A percentile compares a stretch with the other conserved stretches of the same genome.
These are phyloP conservation scores for Acleris literana DNA, from an alignment of 2,888 invertebrate genomes.

Conservation along the genomic window DNA sequence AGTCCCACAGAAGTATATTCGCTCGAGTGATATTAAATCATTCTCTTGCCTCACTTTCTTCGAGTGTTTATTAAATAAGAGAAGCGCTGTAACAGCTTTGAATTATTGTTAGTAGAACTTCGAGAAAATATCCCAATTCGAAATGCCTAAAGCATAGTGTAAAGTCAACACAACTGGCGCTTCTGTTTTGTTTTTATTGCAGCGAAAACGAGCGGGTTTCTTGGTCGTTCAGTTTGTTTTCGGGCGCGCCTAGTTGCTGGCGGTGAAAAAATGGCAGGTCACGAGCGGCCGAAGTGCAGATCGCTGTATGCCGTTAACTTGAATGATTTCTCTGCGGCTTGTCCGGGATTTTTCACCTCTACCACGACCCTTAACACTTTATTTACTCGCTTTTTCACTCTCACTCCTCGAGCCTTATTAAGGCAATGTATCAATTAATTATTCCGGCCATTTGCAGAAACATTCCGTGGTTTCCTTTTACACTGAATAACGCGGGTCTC, in stretches of 20 bases:
- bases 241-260: slow-evolving; percentile 32
- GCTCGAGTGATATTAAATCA: too few species aligned
- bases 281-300: slow-evolving; percentile 29
- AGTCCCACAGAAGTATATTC: too few species aligned
- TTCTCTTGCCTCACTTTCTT: too few species aligned
- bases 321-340: slow-evolving; percentile 70
- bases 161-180: slow-evolving; percentile 26
- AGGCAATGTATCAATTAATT: slow-evolving; percentile 35
- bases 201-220: slow-evolving; percentile 19
- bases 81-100: not conserved
- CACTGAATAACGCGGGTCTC: slow-evolving; percentile 6
- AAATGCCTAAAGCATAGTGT: slow-evolving; percentile 8
- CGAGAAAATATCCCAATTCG: not conserved
- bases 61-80: not conserved
- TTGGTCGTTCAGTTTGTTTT: slow-evolving; percentile 36
- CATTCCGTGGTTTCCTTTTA: slow-evolving; percentile 19
- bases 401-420: slow-evolving; percentile 26
- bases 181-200: slow-evolving; percentile 22
- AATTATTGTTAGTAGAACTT: not conserved
- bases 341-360: slow-evolving; percentile 65
- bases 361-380: slow-evolving; percentile 50
- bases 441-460: slow-evolving; percentile 20
- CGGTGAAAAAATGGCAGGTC: slow-evolving; percentile 30
- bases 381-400: slow-evolving; percentile 47
- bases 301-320: slow-evolving; percentile 70